These are phyloP conservation scores for Spatulosminthurus flaviceps DNA, from an alignment of 2,888 invertebrate genomes.

Conservation along the genomic window DNA sequence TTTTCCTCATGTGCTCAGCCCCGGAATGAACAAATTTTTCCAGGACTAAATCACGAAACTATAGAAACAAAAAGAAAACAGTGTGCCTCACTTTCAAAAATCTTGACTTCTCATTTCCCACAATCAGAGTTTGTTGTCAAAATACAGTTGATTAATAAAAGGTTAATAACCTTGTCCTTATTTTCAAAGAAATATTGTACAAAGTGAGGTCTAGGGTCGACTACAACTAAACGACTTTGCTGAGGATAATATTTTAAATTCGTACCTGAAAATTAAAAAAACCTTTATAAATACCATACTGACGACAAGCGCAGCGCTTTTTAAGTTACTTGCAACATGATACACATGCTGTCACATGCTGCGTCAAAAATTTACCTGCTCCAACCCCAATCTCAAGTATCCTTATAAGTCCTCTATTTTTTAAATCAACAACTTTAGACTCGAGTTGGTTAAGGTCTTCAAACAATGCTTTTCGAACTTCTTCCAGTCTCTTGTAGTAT, in stretches of 20 bases:
- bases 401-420: slow-evolving; percentile 56
- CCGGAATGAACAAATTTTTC: slow-evolving; percentile 57
- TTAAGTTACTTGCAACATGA: neutral
- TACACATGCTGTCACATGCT: neutral
- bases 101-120: too few relatives aligned
- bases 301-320: too few relatives aligned
- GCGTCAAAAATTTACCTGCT: neutral
- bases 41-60: slow-evolving; percentile 60
- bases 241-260: slow-evolving; percentile 61
- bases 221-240: slow-evolving; percentile 57
- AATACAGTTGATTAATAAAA: too few relatives aligned
- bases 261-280: slow-evolving; percentile 47
- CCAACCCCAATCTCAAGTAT: slow-evolving; percentile 62
- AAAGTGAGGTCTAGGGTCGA: slow-evolving; percentile 59
- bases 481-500: slow-evolving; percentile 54
- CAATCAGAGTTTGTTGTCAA: too few relatives aligned
- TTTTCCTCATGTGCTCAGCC: slow-evolving; percentile 63
- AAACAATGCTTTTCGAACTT: slow-evolving; percentile 56
- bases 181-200: slow-evolving; percentile 58
- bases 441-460: slow-evolving; percentile 55
- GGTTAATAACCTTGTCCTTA: slow-evolving; percentile 54
- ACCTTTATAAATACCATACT: too few relatives aligned
- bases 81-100: too few relatives aligned
- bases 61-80: too few relatives aligned
- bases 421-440: slow-evolving; percentile 57